These are phyloP conservation scores for Ichneumon xanthorius DNA, from an alignment of 2,888 invertebrate genomes.

Conservation along the genomic window DNA sequence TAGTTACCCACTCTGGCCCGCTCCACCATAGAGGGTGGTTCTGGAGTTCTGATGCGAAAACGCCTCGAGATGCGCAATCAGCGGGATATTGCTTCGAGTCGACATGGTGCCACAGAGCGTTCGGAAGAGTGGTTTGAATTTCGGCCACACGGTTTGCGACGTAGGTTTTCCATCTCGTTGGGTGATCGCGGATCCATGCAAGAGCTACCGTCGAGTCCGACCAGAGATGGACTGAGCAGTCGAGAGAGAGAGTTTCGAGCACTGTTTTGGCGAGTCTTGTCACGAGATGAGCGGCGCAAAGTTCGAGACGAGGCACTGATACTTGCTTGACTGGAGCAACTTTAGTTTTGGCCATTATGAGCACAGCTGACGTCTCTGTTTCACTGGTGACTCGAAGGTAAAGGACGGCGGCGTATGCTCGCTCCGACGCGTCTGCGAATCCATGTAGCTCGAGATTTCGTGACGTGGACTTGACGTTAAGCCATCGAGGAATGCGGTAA, in stretches of 20 bases:
- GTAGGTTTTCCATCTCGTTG: slow-evolving; percentile 71
- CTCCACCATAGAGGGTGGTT: slow-evolving; percentile 42
- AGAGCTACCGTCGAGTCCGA: slow-evolving; percentile 72
- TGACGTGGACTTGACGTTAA: not conserved
- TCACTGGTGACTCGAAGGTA: slow-evolving; percentile 25
- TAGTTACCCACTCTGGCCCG: slow-evolving; percentile 57
- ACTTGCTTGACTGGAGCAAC: slow-evolving; percentile 21
- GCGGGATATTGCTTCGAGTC: slow-evolving; percentile 71
- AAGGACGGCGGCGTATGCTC: slow-evolving; percentile 58
- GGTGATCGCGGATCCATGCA: slow-evolving; percentile 69
- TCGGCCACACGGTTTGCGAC: slow-evolving; percentile 72
- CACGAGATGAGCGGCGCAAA: slow-evolving; percentile 11
- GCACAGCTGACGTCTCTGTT: not conserved
- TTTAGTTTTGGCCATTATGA: not conserved
- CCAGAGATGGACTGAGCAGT: slow-evolving; percentile 46
- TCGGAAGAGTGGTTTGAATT: slow-evolving; percentile 63
- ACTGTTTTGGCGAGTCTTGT: not conserved
- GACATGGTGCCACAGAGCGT: slow-evolving; percentile 71
- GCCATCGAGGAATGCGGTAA: slow-evolving; percentile 43
- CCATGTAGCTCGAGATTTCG: slow-evolving; percentile 49
- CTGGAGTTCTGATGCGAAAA: not conserved
- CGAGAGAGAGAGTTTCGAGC: not conserved
- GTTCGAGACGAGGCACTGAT: slow-evolving; percentile 16
- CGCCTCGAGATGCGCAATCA: slow-evolving; percentile 67
- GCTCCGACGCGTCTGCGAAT: slow-evolving; percentile 59